phyloP scores from a whole-genome alignment of 2,888 invertebrate species.

The Boloria selene region DNA sequence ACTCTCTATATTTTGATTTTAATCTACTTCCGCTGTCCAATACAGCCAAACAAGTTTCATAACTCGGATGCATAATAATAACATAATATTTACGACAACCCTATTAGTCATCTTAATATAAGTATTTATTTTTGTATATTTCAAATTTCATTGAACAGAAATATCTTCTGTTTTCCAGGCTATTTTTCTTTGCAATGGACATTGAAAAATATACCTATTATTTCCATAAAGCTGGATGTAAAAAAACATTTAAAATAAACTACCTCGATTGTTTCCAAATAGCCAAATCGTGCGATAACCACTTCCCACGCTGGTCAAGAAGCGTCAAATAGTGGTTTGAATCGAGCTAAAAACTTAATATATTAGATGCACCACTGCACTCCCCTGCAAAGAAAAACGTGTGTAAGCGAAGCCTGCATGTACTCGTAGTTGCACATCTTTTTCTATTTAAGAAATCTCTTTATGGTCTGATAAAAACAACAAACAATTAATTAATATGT shows the following conservation, averaged over 20 bases:
- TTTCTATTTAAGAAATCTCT: slow-evolving; percentile 14
- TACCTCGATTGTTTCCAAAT: slow-evolving; percentile 23
- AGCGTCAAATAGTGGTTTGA: slow-evolving; percentile 71
- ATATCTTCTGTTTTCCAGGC: too few relatives aligned
- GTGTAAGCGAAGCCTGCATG: slow-evolving; percentile 56
- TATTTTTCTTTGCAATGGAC: too few relatives aligned
- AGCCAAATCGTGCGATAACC: slow-evolving; percentile 55
- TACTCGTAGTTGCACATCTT: slow-evolving; percentile 37
- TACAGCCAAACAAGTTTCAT: slow-evolving; percentile 19
- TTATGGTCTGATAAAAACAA: slow-evolving; percentile 2
- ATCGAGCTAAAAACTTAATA: slow-evolving; percentile 68
- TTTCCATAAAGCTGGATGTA: neutral
- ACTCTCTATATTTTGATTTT: slow-evolving; percentile 70
- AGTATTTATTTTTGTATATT: neutral
- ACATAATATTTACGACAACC: neutral
- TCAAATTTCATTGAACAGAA: too few relatives aligned
- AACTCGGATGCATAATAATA: neutral
- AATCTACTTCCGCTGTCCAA: slow-evolving; percentile 64
- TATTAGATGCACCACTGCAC: slow-evolving; percentile 71
- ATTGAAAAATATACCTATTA: too few relatives aligned
- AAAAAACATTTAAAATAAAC: slow-evolving; percentile 8
- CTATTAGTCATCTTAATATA: neutral
- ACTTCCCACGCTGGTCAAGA: slow-evolving; percentile 70
- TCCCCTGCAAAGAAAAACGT: slow-evolving; percentile 66
- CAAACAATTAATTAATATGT: neutral